Evolutionary conservation across 1,140 invertebrate genomes (phyloP), one percentile per base, ranked within the genome.

Genomic region (Aphaenogaster rudis): DNA sequence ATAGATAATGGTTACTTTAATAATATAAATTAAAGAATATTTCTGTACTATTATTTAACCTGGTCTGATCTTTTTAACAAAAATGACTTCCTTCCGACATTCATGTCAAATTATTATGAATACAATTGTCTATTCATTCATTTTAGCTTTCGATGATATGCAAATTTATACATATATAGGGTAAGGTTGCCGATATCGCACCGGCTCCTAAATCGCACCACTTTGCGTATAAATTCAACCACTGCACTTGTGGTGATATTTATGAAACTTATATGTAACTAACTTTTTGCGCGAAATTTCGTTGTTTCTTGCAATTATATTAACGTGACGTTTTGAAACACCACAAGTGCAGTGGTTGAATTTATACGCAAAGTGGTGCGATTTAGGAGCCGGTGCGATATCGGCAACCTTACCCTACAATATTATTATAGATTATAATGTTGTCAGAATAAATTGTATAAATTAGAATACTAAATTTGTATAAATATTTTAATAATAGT

Each of bases 401-500:
- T n/a, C n/a, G n/a, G n/a, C n/a, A n/a, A n/a, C n/a, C n/a, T n/a
- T n/a, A n/a, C n/a, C n/a, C n/a, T n/a, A 71, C 7, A 71, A 36
- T 17, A 52, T 72, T 36, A 72, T 72, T 66, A 52, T 4, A 72
- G 17, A 72, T 72, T 72, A 9, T 54, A 36, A 72, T 50, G 7
- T 50, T 71, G 1, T 72, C 7, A 72, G 54, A 36, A 69, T 48
- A 50, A 33, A 72, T 36, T 72, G 21, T 71, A 52, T 36, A 54
- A 54, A 54, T 54, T 1, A 8, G 1, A 15, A 50, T 33, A 33
- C n/a, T 67, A 59, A 21, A 59, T 59, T 67, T 67, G 8, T 7
- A 42, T 67, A 2, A 69, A 42, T 48, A 45, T 28, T 66, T 42
- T 42, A 57, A 3, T 21, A 57, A 21, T 9, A 57, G 54, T 21